phyloP scores from a whole-genome alignment of 2,797 vertebrate species.

The Cephalopachus bancanus region DNA sequence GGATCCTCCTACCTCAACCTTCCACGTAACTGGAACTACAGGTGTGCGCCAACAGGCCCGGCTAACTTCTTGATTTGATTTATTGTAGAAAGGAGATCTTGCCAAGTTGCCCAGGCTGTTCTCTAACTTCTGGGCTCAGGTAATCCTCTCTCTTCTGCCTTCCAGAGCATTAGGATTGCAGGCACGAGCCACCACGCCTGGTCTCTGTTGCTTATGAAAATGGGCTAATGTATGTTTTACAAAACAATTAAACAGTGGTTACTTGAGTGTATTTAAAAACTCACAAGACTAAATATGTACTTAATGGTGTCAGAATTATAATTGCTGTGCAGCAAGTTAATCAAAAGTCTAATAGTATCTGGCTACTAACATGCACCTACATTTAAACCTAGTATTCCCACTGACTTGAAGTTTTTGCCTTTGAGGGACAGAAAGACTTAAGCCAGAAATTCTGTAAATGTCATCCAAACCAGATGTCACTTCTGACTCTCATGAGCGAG shows the following conservation, averaged over 20 bases:
- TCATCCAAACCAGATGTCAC: background rate
- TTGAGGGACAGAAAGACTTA: background rate
- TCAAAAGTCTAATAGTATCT: background rate
- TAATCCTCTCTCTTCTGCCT: too few relatives aligned
- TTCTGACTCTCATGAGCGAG: background rate
- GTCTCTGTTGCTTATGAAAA: background rate
- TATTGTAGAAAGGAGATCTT: too few relatives aligned
- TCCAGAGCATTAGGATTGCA: too few relatives aligned
- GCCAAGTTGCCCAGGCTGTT: too few relatives aligned
- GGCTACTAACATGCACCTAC: background rate
- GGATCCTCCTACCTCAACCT: too few relatives aligned
- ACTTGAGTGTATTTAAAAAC: constrained; percentile 9
- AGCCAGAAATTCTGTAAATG: background rate
- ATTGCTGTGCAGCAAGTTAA: background rate
- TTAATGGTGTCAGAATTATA: background rate
- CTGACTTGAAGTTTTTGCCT: background rate
- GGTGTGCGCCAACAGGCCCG: too few relatives aligned
- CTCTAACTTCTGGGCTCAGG: too few relatives aligned
- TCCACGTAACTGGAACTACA: too few relatives aligned
- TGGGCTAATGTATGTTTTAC: background rate
- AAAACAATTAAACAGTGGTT: background rate
- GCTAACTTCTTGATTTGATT: too few relatives aligned
- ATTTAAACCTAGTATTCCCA: background rate
- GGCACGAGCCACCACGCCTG: too few relatives aligned
- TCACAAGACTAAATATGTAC: background rate